Percentiles rank a stretch among this genome's conserved stretches.
Conservation (phyloP, 35 echinoderm and acorn worm genomes). For the Anneissia japonica region DNA sequence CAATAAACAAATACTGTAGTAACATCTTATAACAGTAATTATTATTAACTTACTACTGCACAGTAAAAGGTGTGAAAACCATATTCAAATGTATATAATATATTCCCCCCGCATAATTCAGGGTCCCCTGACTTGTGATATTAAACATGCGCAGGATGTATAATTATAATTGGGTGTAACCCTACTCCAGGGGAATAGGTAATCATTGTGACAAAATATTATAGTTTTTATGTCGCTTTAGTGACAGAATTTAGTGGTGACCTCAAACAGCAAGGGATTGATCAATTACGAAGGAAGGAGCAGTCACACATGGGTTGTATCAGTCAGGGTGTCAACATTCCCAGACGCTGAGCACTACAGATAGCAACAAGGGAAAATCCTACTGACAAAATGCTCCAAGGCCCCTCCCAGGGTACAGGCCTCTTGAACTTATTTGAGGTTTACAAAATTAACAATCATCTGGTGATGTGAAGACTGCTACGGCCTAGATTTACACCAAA, state of each 20-base stretch:
- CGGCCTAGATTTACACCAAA: not conserved
- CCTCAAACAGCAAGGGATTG: not conserved
- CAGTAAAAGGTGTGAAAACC: no score
- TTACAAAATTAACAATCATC: not conserved
- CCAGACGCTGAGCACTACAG: not conserved
- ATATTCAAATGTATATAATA: no score
- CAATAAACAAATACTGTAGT: no score
- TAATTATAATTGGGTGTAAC: not conserved
- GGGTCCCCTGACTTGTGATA: not conserved
- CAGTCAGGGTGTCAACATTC: not conserved
- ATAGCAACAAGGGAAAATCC: not conserved
- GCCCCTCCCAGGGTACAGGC: not conserved
- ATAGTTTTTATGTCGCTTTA: not conserved
- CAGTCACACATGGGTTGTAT: not conserved
- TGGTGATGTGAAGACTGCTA: not conserved
- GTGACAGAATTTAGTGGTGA: not conserved
- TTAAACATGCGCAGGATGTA: not conserved
- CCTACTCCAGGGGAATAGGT: not conserved
- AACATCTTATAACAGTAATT: no score
- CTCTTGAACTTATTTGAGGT: not conserved
- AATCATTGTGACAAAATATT: not conserved
- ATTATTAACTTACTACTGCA: no score
- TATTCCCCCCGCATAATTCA: no score
- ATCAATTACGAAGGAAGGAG: not conserved
- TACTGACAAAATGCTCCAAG: not conserved